Evolutionary conservation across 2,888 invertebrate genomes (phyloP), one percentile per base, ranked within the genome.

Genomic region (Chymomyza amoena): DNA sequence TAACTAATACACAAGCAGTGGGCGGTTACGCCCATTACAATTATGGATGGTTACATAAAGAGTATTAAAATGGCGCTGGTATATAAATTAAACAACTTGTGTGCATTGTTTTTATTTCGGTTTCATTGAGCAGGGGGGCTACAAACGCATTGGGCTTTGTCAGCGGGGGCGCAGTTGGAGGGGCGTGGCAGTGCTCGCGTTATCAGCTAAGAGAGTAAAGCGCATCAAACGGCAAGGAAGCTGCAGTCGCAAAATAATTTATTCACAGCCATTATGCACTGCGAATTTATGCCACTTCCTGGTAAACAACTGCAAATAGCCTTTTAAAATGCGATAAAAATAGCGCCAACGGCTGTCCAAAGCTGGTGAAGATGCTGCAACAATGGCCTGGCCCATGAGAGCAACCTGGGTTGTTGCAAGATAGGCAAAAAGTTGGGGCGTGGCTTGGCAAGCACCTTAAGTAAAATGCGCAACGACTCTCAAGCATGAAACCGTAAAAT

Each of bases 291-390:
- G 84, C 88, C 88, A 88, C 83, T 88, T 88, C 88, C 88, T 89
- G 88, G 88, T 88, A 78, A 83, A 83, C 88, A 79, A 79, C 81
- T 87, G 80, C 88, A 89, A 87, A 87, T 87, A 88, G 88, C 82
- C 88, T 86, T 88, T 89, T 89, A 88, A 88, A 88, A 86, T 85
- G 88, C 88, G 89, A 88, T 88, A 88, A 85, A 89, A 88, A 83
- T 82, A 85, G 86, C 80, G 84, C 84, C 87, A 88, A 82, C 63
- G 88, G 87, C 82, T 79, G 15, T 52, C 39, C 65, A 45, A 56
- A 61, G 61, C 32, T 56, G 39, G n/a, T 59, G 83, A 78, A 77
- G 88, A 81, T 73, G 78, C 78, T 74, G 72, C 69, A 16, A 67
- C 75, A 77, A 77, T 72, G 69, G 63, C 52, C 13, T 13, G 2